These are phyloP conservation scores for Coracias cyanogaster DNA, from an alignment of 2,797 vertebrate species.

Conservation along the genomic window DNA sequence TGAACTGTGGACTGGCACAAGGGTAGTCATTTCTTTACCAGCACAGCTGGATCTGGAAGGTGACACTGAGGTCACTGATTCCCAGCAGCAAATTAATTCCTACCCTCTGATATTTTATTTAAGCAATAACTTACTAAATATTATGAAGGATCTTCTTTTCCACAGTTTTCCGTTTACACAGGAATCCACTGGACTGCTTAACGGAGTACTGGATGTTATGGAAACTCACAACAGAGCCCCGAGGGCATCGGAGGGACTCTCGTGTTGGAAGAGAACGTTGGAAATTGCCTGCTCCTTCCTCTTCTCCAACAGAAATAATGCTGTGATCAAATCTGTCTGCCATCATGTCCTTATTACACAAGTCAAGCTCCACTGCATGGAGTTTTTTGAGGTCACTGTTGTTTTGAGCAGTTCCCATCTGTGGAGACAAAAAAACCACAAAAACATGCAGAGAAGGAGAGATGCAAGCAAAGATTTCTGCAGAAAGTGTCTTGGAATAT, in stretches of 20 bases:
- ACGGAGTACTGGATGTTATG: conserved; percentile 69
- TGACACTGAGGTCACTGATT: not conserved
- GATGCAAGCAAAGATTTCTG: not conserved
- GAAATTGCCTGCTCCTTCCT: not conserved
- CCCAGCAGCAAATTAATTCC: conserved; percentile 26
- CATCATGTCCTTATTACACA: not conserved
- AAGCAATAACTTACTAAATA: conserved; percentile 66
- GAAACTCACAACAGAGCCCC: conserved; percentile 73
- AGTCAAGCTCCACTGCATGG: conserved; percentile 31
- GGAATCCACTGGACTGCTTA: conserved; percentile 50
- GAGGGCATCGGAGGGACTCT: conserved; percentile 63
- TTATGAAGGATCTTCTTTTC: conserved; percentile 74
- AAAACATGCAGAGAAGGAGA: not conserved
- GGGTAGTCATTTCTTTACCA: not conserved
- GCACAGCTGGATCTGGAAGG: conserved; percentile 18
- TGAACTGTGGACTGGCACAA: not conserved
- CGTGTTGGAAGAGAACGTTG: conserved; percentile 48
- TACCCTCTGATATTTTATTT: not conserved
- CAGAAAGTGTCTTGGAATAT: not conserved
- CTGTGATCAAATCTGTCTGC: not conserved
- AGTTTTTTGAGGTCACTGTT: conserved; percentile 7
- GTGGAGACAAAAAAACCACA: not conserved
- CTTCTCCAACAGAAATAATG: conserved; percentile 25
- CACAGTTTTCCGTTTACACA: conserved; percentile 36
- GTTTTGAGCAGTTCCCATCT: conserved; percentile 57